Conservation (phyloP, 2,888 invertebrate species). For the Marronus borbonicus region DNA sequence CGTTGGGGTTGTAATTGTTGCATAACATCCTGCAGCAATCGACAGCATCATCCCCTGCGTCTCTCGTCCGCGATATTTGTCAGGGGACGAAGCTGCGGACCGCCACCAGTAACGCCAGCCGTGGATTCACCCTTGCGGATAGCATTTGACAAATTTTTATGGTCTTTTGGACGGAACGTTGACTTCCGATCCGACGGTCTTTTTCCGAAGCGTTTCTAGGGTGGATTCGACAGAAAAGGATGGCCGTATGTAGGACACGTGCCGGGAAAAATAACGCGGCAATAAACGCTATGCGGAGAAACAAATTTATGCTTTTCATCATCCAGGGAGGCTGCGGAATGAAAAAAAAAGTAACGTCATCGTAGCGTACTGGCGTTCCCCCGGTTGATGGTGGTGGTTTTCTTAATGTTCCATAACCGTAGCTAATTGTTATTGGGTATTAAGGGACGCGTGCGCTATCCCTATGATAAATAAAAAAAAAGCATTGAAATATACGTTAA, state of each 20-base stretch:
- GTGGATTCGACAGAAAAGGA: not conserved
- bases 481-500: too few relatives aligned
- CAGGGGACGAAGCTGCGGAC: conserved; percentile 22
- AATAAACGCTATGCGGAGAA: conserved; percentile 9
- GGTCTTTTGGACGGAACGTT: conserved; percentile 28
- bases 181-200: not conserved
- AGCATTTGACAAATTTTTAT: conserved; percentile 51
- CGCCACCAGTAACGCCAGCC: conserved; percentile 52
- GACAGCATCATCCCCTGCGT: conserved; percentile 23
- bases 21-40: conserved; percentile 61
- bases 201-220: not conserved
- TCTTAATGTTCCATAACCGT: conserved; percentile 69
- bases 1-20: conserved; percentile 67
- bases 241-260: not conserved
- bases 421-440: conserved; percentile 65
- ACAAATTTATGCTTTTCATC: conserved; percentile 23
- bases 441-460: conserved; percentile 5
- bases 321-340: not conserved
- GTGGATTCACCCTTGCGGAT: conserved; percentile 46
- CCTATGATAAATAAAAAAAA: too few relatives aligned
- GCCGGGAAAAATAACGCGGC: conserved; percentile 29
- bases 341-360: conserved; percentile 19
- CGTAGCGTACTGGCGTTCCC: not conserved
- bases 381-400: conserved; percentile 55
- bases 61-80: conserved; percentile 29